phyloP scores from a whole-genome alignment of 2,797 vertebrate genomes.

The Masticophis lateralis region DNA sequence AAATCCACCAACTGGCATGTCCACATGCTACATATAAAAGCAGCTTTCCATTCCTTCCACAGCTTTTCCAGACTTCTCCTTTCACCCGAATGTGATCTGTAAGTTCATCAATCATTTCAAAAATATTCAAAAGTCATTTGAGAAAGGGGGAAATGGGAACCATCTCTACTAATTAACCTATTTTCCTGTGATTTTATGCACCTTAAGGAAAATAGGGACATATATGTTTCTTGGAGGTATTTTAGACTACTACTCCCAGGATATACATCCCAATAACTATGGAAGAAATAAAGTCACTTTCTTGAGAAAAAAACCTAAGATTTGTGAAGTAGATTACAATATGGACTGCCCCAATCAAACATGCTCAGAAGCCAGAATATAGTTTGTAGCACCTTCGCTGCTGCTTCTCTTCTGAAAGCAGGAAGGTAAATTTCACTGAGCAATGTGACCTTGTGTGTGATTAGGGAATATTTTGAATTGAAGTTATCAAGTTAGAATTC shows the following conservation, averaged over 20 bases:
- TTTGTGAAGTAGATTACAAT: background rate
- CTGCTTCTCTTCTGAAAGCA: background rate
- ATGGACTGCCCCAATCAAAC: background rate
- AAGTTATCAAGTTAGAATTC: background rate
- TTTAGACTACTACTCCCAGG: background rate
- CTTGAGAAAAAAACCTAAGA: background rate
- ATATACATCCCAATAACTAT: background rate
- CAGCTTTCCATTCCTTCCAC: background rate
- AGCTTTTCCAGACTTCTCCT: background rate
- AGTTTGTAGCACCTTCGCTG: background rate
- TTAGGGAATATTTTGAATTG: background rate
- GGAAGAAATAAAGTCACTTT: background rate
- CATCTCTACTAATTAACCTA: background rate
- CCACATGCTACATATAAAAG: background rate
- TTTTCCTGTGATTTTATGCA: background rate
- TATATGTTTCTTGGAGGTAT: background rate
- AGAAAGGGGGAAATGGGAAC: background rate
- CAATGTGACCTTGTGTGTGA: background rate
- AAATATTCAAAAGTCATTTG: background rate
- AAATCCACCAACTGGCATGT: background rate
- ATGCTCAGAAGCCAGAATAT: background rate
- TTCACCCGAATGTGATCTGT: background rate
- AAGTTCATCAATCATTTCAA: background rate
- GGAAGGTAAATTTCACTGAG: constrained; percentile 18
- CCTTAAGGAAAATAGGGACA: background rate